Percentiles rank a stretch among this genome's conserved stretches.
Conservation (phyloP, 2,797 vertebrate species). For the Allobates femoralis region DNA sequence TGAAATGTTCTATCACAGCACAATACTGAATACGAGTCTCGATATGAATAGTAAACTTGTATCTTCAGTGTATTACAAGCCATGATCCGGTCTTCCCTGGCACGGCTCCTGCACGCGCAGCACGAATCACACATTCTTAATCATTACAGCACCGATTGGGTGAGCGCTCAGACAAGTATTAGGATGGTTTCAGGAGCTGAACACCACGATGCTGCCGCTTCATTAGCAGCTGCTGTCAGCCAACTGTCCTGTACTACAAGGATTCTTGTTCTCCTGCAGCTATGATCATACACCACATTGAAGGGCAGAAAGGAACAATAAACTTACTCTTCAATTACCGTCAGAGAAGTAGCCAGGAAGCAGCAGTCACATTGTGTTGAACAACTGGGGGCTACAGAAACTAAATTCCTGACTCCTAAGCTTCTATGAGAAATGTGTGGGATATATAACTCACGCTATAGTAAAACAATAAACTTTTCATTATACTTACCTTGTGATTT, state of each 20-base stretch:
- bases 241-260: slow-evolving; percentile 14
- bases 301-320: slow-evolving; percentile 7
- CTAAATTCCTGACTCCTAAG: not conserved
- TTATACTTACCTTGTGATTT: no score
- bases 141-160: not conserved
- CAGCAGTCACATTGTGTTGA: not conserved
- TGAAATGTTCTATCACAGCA: not conserved
- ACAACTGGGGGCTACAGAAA: not conserved
- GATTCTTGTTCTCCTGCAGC: slow-evolving; percentile 3
- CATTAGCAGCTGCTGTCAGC: slow-evolving; percentile 41
- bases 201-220: slow-evolving; percentile 15
- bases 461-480: not conserved
- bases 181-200: slow-evolving; percentile 14
- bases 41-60: not conserved
- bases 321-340: slow-evolving; percentile 5
- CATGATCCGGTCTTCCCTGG: not conserved
- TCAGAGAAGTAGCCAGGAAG: not conserved
- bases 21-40: not conserved
- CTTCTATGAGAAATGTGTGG: not conserved
- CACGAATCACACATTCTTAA: not conserved
- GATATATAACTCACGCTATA: not conserved
- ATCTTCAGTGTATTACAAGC: not conserved
- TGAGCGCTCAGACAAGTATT: slow-evolving; percentile 29
- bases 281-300: not conserved
- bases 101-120: no score